These are phyloP conservation scores for Bolinopsis microptera DNA, from an alignment of 37 sponge, comb jelly and placozoan genomes.

Conservation along the genomic window DNA sequence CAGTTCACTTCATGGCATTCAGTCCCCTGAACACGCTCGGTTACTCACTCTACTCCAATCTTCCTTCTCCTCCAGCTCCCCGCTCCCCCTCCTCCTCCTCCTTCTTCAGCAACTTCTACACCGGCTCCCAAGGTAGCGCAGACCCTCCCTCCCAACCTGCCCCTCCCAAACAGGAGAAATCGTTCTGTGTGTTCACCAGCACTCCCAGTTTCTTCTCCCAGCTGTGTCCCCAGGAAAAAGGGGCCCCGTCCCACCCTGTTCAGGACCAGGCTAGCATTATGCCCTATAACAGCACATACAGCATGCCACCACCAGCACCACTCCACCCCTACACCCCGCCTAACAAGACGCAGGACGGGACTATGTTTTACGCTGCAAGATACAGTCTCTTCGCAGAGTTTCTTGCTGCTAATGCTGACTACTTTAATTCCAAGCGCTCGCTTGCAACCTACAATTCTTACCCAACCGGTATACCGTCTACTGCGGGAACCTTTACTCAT, in stretches of 20 bases:
- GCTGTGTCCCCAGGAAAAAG: not conserved
- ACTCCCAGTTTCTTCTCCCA: not conserved
- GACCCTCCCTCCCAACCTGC: not conserved
- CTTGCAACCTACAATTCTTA: not conserved
- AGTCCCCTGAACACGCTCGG: conserved; percentile 56
- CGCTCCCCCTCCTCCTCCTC: not conserved
- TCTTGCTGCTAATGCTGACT: not conserved
- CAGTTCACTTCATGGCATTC: conserved; percentile 33
- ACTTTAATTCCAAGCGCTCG: not conserved
- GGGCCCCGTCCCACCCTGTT: not conserved
- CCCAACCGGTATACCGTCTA: not conserved
- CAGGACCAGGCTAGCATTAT: not conserved
- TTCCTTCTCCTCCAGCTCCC: not conserved
- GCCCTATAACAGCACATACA: not conserved
- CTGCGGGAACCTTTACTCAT: not conserved
- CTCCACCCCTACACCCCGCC: not conserved
- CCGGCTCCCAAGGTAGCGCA: not conserved
- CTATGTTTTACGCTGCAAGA: not conserved
- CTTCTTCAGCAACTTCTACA: conserved; percentile 39
- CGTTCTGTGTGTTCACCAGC: not conserved
- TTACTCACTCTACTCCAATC: conserved; percentile 41
- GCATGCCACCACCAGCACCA: not conserved
- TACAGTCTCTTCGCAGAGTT: not conserved
- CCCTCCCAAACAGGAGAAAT: not conserved
- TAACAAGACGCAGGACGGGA: not conserved